phyloP scores from a whole-genome alignment of 2,797 vertebrate species.

The Rhabdophis nuchalis region DNA sequence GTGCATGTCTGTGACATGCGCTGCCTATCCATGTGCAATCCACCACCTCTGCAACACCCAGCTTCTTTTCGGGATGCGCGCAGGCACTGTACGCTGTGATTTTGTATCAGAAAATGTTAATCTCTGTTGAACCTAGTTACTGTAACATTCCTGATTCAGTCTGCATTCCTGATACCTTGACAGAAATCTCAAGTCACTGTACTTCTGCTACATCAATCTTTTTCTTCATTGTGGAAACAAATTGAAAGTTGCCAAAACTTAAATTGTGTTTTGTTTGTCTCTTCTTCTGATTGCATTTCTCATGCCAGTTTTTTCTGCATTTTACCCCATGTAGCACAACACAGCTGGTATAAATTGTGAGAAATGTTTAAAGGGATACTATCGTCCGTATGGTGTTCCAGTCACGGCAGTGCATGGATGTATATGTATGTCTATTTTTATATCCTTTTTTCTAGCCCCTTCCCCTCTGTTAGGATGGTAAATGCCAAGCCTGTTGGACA shows the following conservation, averaged over 20 bases:
- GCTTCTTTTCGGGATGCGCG: too few species aligned
- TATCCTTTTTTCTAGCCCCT: neutral
- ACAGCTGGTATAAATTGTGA: slow-evolving; percentile 93
- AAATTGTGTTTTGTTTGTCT: slow-evolving; percentile 23
- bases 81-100: neutral
- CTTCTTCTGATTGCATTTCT: slow-evolving; percentile 32
- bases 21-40: too few species aligned
- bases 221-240: neutral
- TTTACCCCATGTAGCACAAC: slow-evolving; percentile 79
- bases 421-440: slow-evolving; percentile 74
- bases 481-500: neutral
- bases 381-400: slow-evolving; percentile 74
- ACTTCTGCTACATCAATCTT: neutral
- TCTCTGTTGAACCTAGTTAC: neutral
- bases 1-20: too few species aligned
- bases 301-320: slow-evolving; percentile 7
- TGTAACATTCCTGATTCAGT: neutral
- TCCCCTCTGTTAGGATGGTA: neutral
- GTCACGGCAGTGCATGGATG: slow-evolving; percentile 77
- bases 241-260: neutral
- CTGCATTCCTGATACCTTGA: neutral
- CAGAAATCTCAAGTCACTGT: neutral
- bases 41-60: too few species aligned
- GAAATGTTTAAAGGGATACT: slow-evolving; percentile 81
- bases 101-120: neutral